Conservation (phyloP, 2,888 invertebrate genomes). For the Caenorhabditis uteleia region DNA sequence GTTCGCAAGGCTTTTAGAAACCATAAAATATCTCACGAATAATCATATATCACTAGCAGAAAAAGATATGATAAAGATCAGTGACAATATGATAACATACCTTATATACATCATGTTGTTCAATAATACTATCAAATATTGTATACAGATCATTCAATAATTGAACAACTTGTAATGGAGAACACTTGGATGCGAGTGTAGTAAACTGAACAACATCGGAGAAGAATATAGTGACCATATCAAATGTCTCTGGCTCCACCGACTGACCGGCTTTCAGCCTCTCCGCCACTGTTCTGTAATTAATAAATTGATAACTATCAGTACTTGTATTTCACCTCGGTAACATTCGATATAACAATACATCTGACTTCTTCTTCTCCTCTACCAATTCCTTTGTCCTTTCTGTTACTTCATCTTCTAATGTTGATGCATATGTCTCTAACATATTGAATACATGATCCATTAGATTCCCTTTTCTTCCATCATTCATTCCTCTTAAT, state of each 20-base stretch:
- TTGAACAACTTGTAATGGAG: conserved; percentile 57
- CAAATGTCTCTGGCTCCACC: conserved; percentile 54
- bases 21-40: too few relatives aligned
- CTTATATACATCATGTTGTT: conserved; percentile 66
- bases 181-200: conserved; percentile 47
- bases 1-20: too few relatives aligned
- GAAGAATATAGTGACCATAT: conserved; percentile 57
- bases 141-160: conserved; percentile 66
- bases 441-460: conserved; percentile 63
- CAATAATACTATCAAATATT: conserved; percentile 64
- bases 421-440: conserved; percentile 52
- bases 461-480: conserved; percentile 55
- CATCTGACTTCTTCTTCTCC: conserved; percentile 65
- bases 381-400: conserved; percentile 55
- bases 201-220: conserved; percentile 61
- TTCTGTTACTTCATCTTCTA: conserved; percentile 56
- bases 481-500: conserved; percentile 23
- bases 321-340: conserved; percentile 29
- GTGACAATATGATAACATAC: conserved; percentile 15
- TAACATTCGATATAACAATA: conserved; percentile 61
- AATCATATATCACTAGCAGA: too few relatives aligned
- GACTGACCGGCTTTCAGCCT: conserved; percentile 56
- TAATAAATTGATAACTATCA: too few relatives aligned
- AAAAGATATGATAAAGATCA: neutral
- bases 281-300: conserved; percentile 45